Evolutionary conservation across 2,888 invertebrate genomes (phyloP).

Genomic region (Uropetala carovei): DNA sequence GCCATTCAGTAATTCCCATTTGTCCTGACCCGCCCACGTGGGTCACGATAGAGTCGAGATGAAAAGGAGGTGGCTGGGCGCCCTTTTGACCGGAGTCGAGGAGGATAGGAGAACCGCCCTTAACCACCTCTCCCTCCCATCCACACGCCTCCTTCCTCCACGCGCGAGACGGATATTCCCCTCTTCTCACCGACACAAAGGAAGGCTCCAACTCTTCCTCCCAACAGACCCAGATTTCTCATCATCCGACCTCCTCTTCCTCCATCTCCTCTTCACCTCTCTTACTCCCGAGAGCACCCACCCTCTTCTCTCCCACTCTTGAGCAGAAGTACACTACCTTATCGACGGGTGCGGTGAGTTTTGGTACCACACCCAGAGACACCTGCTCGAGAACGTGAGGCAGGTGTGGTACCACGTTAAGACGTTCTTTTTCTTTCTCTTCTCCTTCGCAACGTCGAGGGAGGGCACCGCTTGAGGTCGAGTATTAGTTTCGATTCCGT

Average conservation of each 20-base stretch:
- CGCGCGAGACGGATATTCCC: background rate
- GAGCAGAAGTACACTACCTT: background rate
- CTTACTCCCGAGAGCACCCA: background rate
- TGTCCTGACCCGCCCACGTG: background rate
- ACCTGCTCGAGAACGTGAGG: constrained; percentile 50
- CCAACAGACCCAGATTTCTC: no score
- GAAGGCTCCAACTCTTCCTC: no score
- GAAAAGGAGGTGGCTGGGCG: background rate
- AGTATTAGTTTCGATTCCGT: background rate
- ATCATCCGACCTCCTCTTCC: background rate
- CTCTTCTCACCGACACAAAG: background rate
- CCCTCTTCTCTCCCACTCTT: background rate
- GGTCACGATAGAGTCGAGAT: background rate
- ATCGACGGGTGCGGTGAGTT: constrained; percentile 35
- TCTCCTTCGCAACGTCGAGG: background rate
- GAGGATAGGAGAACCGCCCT: no score
- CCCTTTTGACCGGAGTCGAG: constrained; percentile 3
- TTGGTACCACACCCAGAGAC: constrained; percentile 44
- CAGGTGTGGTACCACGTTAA: constrained; percentile 6
- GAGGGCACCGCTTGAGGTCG: background rate
- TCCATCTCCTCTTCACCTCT: background rate
- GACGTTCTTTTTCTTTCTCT: background rate
- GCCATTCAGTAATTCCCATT: background rate
- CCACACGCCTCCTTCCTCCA: background rate
- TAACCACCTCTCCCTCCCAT: background rate